Conservation (phyloP, 1,140 invertebrate species). For the Zaprionus nigranus region DNA sequence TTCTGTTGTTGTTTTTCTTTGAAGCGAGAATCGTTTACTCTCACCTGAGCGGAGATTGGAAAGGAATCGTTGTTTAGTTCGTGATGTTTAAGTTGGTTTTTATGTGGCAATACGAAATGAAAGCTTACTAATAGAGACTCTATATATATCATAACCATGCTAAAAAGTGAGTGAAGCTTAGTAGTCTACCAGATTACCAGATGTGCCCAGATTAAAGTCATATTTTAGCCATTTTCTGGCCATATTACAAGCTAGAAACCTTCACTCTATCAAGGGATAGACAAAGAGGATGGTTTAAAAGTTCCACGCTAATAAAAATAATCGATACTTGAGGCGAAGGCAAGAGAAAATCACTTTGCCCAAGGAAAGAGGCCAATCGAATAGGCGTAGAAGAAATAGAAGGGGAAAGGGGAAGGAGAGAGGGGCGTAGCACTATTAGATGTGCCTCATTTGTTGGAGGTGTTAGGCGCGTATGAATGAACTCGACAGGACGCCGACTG, state of each 20-base stretch:
- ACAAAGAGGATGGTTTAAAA: neutral
- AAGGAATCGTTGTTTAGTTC: neutral
- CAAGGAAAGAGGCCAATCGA: neutral
- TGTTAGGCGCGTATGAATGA: conserved; percentile 6
- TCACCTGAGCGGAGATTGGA: neutral
- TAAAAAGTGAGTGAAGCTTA: neutral
- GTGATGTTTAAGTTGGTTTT: too few relatives aligned
- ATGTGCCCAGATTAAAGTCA: neutral
- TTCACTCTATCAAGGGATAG: neutral
- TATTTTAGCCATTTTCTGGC: neutral
- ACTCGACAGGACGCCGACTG: neutral
- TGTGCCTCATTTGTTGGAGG: conserved; percentile 31
- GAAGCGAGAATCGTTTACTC: neutral
- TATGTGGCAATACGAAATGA: too few relatives aligned
- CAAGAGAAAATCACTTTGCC: conserved; percentile 1
- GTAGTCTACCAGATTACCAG: too few relatives aligned
- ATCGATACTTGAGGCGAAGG: conserved; percentile 9
- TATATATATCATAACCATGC: neutral
- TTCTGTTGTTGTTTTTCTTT: neutral
- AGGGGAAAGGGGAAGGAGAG: neutral
- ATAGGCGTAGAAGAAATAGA: neutral
- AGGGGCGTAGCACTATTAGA: conserved; percentile 8
- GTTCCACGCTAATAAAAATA: neutral
- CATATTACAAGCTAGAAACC: neutral
- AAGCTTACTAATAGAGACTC: too few relatives aligned